These are phyloP conservation scores for Cepaea nemoralis DNA, from an alignment of 1,140 invertebrate genomes.

Conservation along the genomic window DNA sequence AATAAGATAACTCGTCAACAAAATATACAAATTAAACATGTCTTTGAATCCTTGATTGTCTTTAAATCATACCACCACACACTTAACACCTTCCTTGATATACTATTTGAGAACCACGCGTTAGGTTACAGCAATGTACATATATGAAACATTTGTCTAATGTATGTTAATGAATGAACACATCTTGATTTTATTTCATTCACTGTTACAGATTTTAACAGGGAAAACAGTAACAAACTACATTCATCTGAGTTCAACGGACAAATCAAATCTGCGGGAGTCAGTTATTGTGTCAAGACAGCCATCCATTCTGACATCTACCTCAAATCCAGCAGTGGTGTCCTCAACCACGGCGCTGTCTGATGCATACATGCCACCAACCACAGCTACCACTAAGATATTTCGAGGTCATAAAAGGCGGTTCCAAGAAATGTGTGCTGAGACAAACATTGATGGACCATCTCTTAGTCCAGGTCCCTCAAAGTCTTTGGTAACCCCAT, in stretches of 20 bases:
- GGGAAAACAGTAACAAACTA: not conserved
- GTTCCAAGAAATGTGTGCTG: conserved; percentile 36
- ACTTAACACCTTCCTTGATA: too few relatives aligned
- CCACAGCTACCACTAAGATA: conserved; percentile 22
- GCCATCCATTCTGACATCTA: not conserved
- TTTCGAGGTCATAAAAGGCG: conserved; percentile 36
- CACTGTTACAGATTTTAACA: conserved; percentile 29
- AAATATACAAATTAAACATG: too few relatives aligned
- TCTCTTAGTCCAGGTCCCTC: not conserved
- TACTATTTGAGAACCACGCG: too few relatives aligned
- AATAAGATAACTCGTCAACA: too few relatives aligned
- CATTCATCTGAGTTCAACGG: not conserved
- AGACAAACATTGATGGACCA: not conserved
- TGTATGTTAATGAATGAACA: too few relatives aligned
- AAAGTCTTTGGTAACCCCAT: not conserved
- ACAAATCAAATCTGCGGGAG: not conserved
- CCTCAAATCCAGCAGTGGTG: not conserved
- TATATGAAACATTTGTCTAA: too few relatives aligned
- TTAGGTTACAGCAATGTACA: too few relatives aligned
- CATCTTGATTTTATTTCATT: too few relatives aligned
- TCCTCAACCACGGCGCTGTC: not conserved
- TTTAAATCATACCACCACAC: too few relatives aligned
- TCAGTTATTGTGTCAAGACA: conserved; percentile 12
- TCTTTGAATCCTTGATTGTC: too few relatives aligned
- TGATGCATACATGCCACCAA: not conserved